phyloP scores from a whole-genome alignment of 2,113 vertebrate genomes.

The Actinemys pallida region DNA sequence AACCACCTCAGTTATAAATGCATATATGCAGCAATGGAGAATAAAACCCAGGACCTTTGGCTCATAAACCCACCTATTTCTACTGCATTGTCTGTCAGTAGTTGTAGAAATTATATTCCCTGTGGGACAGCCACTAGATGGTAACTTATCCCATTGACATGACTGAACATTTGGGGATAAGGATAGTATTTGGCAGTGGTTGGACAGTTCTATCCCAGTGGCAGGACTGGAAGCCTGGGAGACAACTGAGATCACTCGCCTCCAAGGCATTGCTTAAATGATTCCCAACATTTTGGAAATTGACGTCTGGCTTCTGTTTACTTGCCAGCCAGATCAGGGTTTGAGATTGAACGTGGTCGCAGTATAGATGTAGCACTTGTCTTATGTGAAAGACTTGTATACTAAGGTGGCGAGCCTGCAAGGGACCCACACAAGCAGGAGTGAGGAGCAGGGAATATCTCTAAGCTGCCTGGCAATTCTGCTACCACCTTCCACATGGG shows the following conservation, averaged over 20 bases:
- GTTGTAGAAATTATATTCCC: neutral
- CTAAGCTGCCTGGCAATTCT: neutral
- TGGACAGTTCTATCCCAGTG: neutral
- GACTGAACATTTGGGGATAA: neutral
- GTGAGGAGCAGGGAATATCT: neutral
- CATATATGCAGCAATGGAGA: neutral
- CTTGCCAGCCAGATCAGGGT: conserved; percentile 68
- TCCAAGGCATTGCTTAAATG: conserved; percentile 84
- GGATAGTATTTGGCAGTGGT: neutral
- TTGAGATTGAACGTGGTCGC: conserved; percentile 62
- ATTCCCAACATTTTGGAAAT: conserved; percentile 80
- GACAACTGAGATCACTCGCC: conserved; percentile 71
- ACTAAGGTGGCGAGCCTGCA: conserved; percentile 74
- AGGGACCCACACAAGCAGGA: neutral
- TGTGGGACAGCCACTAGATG: neutral
- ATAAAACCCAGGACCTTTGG: neutral
- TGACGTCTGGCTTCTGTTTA: conserved; percentile 78
- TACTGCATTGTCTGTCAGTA: neutral
- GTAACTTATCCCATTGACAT: neutral
- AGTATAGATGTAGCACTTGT: conserved; percentile 58
- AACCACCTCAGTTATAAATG: neutral
- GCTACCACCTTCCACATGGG: too few species aligned
- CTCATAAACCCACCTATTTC: neutral
- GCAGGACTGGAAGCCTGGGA: neutral
- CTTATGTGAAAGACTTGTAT: conserved; percentile 70